Base-by-base conservation (phyloP, 2,797 vertebrate species). In the Huso huso region DNA sequence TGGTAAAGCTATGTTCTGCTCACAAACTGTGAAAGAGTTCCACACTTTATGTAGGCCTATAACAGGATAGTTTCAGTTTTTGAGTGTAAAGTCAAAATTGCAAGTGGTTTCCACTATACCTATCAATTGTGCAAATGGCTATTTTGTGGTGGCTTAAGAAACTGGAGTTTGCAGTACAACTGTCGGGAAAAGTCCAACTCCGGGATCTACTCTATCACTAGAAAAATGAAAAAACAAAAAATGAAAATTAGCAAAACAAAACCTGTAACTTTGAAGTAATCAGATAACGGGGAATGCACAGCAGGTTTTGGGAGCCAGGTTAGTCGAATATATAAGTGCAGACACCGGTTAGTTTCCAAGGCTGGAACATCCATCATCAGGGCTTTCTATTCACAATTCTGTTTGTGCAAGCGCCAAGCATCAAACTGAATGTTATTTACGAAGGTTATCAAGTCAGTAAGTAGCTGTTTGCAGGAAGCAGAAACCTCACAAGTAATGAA, bases 131-230 rank as follows among this genome's bases (percentile, higher is more conserved):
- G 82, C 57, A 78, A 77, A 2, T 61, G 61, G 23, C 75, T 77
- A 79, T 68, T 23, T 71, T 58, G 72, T 69, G 80, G 79, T 67
- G 82, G 77, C 69, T 74, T 83, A 82, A 79, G 81, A 77, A 78
- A 79, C 49, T 73, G 79, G 75, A 83, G 81, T 79, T 71, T 83
- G 90, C 84, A 75, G 84, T 82, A 85, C 84, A 86, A 88, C 77
- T 81, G 83, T 75, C 53, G 82, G 83, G 77, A 75, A 55, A 73
- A 79, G 65, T 83, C 84, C 82, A 85, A 86, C 81, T 91, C 88
- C 85, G 50, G 72, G 87, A 82, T 78, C 92, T 92, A 88, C 76
- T 93, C 93, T 85, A 90, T 85, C 88, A 93, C 94, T 96, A 93
- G 71, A 86, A 94, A 86, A 94, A 92, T 76, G 81, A 82, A 86